Base-by-base conservation (phyloP, 2,113 vertebrate species). In the Uropsilus gracilis region DNA sequence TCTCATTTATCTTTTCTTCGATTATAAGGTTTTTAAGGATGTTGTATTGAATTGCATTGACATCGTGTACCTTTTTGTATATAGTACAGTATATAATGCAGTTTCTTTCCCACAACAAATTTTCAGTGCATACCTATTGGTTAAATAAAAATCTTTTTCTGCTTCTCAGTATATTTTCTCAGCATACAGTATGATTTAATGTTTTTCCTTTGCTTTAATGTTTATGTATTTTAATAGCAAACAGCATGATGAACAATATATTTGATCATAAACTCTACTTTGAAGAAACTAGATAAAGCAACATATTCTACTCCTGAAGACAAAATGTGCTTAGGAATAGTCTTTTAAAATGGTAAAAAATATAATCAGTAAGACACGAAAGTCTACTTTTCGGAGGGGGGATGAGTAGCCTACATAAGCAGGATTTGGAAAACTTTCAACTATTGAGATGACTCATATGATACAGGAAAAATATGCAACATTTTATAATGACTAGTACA, bases 401-500 rank as follows among this genome's bases (percentile, higher is more conserved):
- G 12, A 9, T 95, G 72, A 44, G 63, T 2, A 28, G 20, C 24
- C 16, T 69, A n/a, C 77, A 0, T 72, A 39, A 82, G 20, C 50
- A 80, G 63, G 10, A 37, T 64, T 97, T 95, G 8, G 11, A 94
- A 93, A 96, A 91, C 34, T 22, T 50, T 48, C 7, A 55, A 53
- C 83, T 71, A 84, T 83, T 4, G 2, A 90, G 91, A 22, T 55
- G 69, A 89, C 66, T 59, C 26, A 68, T 44, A 64, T 55, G 24
- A 37, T 24, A 77, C 87, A 90, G 77, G 0, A 0, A 18, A 93
- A 94, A 59, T 7, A 57, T 46, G 75, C 94, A 90, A 30, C 10
- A 95, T 87, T 97, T 89, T 63, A 26, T 90, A 92, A 94, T 71
- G 59, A 90, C 37, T 86, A 72, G 30, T 16, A 30, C 88, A 57